Evolutionary conservation across 2,113 vertebrate species (phyloP), one percentile per base, ranked within the genome.

Genomic region (Oenanthe melanoleuca): DNA sequence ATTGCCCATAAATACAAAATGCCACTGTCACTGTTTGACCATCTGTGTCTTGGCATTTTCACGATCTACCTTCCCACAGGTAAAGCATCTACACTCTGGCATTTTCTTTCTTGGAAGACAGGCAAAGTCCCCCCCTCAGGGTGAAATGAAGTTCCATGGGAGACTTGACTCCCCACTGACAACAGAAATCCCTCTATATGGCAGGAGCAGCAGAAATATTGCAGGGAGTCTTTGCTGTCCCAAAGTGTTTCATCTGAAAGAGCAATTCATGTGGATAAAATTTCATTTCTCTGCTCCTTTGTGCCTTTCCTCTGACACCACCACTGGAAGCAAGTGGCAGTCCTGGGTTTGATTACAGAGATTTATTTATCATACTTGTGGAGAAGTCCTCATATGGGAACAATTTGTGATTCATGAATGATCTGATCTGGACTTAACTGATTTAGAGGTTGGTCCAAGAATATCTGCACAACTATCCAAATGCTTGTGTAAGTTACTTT

Each of bases 301-400:
- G 31, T 49, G 29, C 44, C 40, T 53, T 61, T 53, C n/a, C 22
- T 64, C 82, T 33, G 42, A 57, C 64, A 45, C 26, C 55, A 63
- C 13, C 60, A 72, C 42, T 81, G 79, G 70, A 86, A 55, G 74
- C 57, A 70, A 63, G 50, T 34, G 66, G 53, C 86, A 73, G 45
- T 60, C 19, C 89, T 86, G 91, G 53, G 20, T 92, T 96, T 88
- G 25, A 80, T 96, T 94, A 94, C 8, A 8, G 26, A 88, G 80
- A 79, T 74, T 86, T 73, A 92, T 92, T 67, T 89, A 65, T 80
- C 0, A 0, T 64, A 25, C 40, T 78, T 18, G 59, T 3, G 28
- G 40, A 88, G 31, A 92, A 93, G 33, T 50, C 61, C 86, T 93
- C 87, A 93, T 92, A 42, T 38, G 86, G 74, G 55, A 91, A 79